Evolutionary conservation across 2,888 invertebrate genomes (phyloP).

Genomic region (Euplagia quadripunctaria): DNA sequence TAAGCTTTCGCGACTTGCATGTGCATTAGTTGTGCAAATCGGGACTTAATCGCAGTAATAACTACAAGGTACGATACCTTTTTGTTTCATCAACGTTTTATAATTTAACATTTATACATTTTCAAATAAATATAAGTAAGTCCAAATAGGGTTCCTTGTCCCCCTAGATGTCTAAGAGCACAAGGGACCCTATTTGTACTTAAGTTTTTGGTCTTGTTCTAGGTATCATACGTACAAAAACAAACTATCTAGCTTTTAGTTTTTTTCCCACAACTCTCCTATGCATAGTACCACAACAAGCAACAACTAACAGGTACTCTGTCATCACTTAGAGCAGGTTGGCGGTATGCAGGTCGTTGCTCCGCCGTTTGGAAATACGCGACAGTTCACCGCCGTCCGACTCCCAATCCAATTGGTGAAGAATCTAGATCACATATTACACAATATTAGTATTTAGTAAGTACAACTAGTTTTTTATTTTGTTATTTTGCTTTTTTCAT

Average conservation of each 20-base stretch:
- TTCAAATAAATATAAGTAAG: no score
- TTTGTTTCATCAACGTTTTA: no score
- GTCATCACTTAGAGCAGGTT: conserved; percentile 83
- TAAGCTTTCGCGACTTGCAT: no score
- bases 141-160: no score
- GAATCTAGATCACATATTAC: conserved; percentile 67
- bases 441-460: conserved; percentile 14
- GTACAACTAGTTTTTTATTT: not conserved
- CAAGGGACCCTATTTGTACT: no score
- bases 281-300: conserved; percentile 36
- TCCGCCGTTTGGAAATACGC: conserved; percentile 80
- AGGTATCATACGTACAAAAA: not conserved
- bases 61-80: no score
- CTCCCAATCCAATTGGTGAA: conserved; percentile 77
- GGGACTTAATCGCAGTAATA: no score
- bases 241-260: not conserved
- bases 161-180: no score
- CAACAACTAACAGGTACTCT: conserved; percentile 74
- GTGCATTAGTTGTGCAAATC: no score
- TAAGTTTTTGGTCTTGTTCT: not conserved
- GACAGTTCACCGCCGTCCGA: conserved; percentile 66
- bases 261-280: conserved; percentile 22
- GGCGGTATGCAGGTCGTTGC: conserved; percentile 80
- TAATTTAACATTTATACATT: no score
- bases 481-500: not conserved